A percentile compares a stretch with the other conserved stretches of the same genome.
These are phyloP conservation scores for Notoglanidium macrostoma DNA, from an alignment of 2,797 vertebrate species.

Conservation along the genomic window DNA sequence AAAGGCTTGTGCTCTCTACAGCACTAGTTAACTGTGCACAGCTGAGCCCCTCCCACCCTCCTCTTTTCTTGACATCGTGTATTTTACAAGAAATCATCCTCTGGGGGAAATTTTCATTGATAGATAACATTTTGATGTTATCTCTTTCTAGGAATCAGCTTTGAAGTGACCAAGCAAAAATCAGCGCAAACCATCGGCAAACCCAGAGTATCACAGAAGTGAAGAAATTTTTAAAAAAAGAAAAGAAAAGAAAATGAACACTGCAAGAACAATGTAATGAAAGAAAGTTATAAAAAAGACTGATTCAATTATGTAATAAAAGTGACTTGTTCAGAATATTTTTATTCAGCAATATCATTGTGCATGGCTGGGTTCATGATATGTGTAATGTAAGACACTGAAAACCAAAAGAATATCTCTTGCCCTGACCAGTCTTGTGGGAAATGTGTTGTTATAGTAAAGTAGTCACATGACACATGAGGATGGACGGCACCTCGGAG, in stretches of 20 bases:
- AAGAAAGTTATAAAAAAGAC: too few relatives aligned
- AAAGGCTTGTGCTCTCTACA: conserved; percentile 6
- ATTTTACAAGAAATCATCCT: conserved; percentile 31
- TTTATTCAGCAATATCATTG: neutral
- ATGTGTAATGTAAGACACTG: neutral
- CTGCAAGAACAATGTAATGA: neutral
- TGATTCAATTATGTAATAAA: too few relatives aligned
- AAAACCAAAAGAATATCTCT: neutral
- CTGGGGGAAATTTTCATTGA: neutral
- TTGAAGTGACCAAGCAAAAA: neutral
- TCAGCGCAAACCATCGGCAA: too few relatives aligned
- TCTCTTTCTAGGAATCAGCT: neutral
- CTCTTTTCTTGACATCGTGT: conserved; percentile 25
- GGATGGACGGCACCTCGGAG: neutral
- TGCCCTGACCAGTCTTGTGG: neutral
- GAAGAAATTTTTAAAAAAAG: neutral
- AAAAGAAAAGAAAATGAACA: neutral
- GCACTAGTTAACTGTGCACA: conserved; percentile 20
- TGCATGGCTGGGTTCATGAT: neutral
- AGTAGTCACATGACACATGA: neutral
- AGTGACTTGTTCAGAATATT: neutral
- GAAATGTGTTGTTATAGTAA: neutral
- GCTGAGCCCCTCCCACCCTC: conserved; percentile 38
- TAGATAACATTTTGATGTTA: neutral
- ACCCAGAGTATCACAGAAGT: neutral